Evolutionary conservation across 2,797 vertebrate genomes (phyloP), one percentile per base, ranked within the genome.

Genomic region (Acanthurus leucopareius): DNA sequence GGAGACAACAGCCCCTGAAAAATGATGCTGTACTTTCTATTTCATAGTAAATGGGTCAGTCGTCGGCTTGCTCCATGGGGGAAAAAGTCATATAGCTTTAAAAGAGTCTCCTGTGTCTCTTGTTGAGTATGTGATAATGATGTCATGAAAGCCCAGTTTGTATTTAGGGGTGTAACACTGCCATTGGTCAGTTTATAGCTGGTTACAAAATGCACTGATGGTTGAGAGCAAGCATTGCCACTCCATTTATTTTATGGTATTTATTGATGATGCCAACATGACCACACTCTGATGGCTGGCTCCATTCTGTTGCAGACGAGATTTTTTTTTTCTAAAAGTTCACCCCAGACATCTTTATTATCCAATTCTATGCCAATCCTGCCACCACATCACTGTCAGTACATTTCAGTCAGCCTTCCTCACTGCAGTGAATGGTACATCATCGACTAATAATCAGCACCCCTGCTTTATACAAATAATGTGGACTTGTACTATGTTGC

Each of bases 51-150:
- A 60, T 76, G 64, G 84, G 63, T 82, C 85, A 71, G 61, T 79
- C 66, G 67, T 80, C 38, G n/a, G 76, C 78, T 65, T 57, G 19
- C 68, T 45, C 73, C 71, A 64, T 66, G 48, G 64, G 32, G 70
- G 82, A 77, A 77, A 69, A 73, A 77, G 69, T 77, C 44, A 15
- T 72, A 57, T 49, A 75, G 77, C 70, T 88, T 90, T 86, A 83
- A 75, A 75, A 64, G 70, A 89, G 70, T 79, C 81, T 82, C 89
- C 73, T 49, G 79, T 79, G 77, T 84, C 54, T 84, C 64, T 60
- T 78, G 59, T 83, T 90, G 77, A 91, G 80, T 87, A 87, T 72
- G 88, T 92, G 89, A 87, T 92, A 88, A 93, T 91, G 85, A 89
- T 85, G 74, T 87, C 73, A 89, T 83, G 67, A 89, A 92, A 89